These are phyloP conservation scores for Polylopha cassiicola DNA, from an alignment of 2,888 invertebrate species.

Conservation along the genomic window DNA sequence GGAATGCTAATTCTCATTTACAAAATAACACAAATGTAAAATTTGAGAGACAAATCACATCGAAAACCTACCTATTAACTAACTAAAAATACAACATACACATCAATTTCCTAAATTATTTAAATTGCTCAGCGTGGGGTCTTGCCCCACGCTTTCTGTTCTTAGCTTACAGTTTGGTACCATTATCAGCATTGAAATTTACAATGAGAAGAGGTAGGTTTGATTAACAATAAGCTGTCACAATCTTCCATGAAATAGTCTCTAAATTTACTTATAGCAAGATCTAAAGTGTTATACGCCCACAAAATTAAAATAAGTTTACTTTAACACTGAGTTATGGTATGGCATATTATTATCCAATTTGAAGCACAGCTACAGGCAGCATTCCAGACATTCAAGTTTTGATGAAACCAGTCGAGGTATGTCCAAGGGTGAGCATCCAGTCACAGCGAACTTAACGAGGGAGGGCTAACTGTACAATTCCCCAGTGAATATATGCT, in stretches of 20 bases:
- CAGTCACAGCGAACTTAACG: slow-evolving; percentile 76
- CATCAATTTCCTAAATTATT: slow-evolving; percentile 69
- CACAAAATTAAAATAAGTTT: slow-evolving; percentile 45
- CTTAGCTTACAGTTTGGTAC: slow-evolving; percentile 73
- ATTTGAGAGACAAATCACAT: slow-evolving; percentile 77
- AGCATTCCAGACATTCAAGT: slow-evolving; percentile 57
- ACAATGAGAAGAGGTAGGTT: slow-evolving; percentile 76
- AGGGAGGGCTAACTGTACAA: slow-evolving; percentile 78
- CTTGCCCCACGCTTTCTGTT: slow-evolving; percentile 37
- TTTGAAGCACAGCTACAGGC: slow-evolving; percentile 62
- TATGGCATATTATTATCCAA: slow-evolving; percentile 7
- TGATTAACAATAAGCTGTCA: slow-evolving; percentile 64
- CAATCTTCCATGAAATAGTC: slow-evolving; percentile 59
- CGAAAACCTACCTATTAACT: slow-evolving; percentile 75
- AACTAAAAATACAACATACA: slow-evolving; percentile 78
- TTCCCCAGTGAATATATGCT: slow-evolving; percentile 75
- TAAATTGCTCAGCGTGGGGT: slow-evolving; percentile 44
- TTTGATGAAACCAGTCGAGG: slow-evolving; percentile 66
- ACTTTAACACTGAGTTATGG: slow-evolving; percentile 22
- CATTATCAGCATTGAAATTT: slow-evolving; percentile 72
- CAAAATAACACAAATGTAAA: slow-evolving; percentile 77
- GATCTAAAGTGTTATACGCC: too few species aligned
- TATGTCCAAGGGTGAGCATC: slow-evolving; percentile 68
- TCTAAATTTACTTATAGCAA: slow-evolving; percentile 72
- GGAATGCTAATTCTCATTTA: slow-evolving; percentile 78